These are phyloP conservation scores for Athripsodes cinereus DNA, from an alignment of 2,888 invertebrate genomes.

Conservation along the genomic window DNA sequence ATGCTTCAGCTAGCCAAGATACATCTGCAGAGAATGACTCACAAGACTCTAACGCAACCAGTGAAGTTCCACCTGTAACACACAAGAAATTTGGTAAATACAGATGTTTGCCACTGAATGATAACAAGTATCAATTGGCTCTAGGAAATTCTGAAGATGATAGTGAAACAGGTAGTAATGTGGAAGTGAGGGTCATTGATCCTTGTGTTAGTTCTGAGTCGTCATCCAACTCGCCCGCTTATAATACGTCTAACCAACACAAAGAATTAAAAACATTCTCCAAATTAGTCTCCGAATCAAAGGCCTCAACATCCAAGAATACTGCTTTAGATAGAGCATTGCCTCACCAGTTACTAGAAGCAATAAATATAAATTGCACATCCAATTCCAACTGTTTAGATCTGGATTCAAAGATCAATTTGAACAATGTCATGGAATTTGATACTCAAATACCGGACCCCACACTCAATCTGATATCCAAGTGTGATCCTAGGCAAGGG, in stretches of 20 bases:
- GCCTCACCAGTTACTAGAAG: too few relatives aligned
- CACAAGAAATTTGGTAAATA: conserved; percentile 56
- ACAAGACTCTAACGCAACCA: conserved; percentile 17
- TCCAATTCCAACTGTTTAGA: conserved; percentile 15
- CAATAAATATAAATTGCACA: not conserved
- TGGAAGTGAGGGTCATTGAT: conserved; percentile 43
- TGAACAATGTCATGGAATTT: conserved; percentile 12
- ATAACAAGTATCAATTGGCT: conserved; percentile 23
- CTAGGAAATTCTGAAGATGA: conserved; percentile 45
- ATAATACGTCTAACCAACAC: conserved; percentile 10
- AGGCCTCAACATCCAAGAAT: not conserved
- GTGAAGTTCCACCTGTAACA: conserved; percentile 6
- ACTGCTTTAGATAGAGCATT: not conserved
- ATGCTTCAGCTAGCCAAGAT: conserved; percentile 17
- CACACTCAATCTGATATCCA: conserved; percentile 18
- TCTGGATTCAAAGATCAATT: conserved; percentile 16
- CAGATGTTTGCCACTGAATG: conserved; percentile 36
- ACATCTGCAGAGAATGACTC: conserved; percentile 23
- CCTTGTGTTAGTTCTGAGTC: conserved; percentile 46
- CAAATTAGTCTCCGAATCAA: conserved; percentile 14
- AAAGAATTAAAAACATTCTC: conserved; percentile 17
- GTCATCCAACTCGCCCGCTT: conserved; percentile 39
- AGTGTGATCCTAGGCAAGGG: conserved; percentile 21
- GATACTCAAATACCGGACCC: conserved; percentile 26
- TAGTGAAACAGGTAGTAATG: conserved; percentile 47